A percentile compares a stretch with the other conserved stretches of the same genome.
Evolutionary conservation across 2,797 vertebrate species (phyloP).

Genomic region (Adelosebastes latens): DNA sequence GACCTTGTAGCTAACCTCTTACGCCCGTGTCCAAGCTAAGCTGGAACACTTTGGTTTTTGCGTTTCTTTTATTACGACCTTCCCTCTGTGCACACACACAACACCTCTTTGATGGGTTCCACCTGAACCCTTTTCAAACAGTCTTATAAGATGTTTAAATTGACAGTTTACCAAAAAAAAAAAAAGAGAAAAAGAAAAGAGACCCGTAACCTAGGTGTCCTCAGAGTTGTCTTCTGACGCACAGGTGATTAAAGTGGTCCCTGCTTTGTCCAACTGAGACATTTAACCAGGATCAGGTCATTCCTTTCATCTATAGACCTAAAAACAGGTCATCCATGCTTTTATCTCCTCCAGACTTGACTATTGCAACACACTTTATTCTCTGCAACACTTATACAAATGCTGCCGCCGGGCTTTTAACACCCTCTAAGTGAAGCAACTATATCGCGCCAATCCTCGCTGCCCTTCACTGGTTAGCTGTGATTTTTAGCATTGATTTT

Average conservation of each 20-base stretch:
- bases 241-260: neutral
- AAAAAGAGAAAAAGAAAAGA: too few species aligned
- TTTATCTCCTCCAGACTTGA: neutral
- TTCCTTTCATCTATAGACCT: neutral
- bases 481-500: neutral
- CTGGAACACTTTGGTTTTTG: constrained; percentile 4
- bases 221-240: neutral
- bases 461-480: neutral
- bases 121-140: neutral
- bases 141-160: constrained; percentile 3
- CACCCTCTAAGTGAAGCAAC: neutral
- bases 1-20: neutral
- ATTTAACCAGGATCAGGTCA: neutral
- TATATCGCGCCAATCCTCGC: neutral
- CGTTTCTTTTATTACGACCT: neutral
- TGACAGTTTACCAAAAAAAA: neutral
- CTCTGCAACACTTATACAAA: neutral
- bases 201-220: neutral
- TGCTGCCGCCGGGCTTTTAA: neutral
- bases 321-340: neutral
- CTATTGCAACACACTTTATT: neutral
- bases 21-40: neutral
- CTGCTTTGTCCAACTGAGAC: neutral
- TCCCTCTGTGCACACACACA: neutral
- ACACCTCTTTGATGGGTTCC: neutral